phyloP scores from a whole-genome alignment of 2,888 invertebrate genomes.

The Copidosoma aretas region DNA sequence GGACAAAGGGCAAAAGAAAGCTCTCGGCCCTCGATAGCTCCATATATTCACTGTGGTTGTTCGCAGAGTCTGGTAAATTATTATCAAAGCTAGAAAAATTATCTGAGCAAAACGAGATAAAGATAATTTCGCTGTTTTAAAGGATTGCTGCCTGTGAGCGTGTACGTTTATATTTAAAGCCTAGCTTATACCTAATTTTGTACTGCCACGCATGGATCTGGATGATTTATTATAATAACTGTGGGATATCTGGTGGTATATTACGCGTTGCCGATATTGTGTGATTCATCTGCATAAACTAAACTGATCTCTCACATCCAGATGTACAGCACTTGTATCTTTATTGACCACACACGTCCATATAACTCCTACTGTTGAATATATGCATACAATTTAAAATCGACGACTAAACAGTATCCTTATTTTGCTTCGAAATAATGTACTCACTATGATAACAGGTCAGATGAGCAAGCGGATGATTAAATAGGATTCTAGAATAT shows the following conservation, averaged over 20 bases:
- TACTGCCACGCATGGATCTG: slow-evolving; percentile 43
- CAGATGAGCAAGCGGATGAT: too few species aligned
- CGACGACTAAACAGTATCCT: too few species aligned
- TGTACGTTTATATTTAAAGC: slow-evolving; percentile 47
- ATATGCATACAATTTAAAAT: too few species aligned
- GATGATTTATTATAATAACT: slow-evolving; percentile 52
- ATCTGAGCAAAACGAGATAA: slow-evolving; percentile 20
- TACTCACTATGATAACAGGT: too few species aligned
- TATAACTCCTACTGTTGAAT: too few species aligned
- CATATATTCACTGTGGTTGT: neutral
- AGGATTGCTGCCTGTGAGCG: neutral
- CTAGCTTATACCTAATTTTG: slow-evolving; percentile 51
- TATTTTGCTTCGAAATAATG: too few species aligned
- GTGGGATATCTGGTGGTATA: slow-evolving; percentile 25
- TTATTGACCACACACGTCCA: too few species aligned
- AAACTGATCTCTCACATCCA: too few species aligned
- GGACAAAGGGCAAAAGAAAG: slow-evolving; percentile 16
- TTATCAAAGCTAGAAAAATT: slow-evolving; percentile 45
- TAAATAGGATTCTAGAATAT: too few species aligned
- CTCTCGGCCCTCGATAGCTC: neutral
- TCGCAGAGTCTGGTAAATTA: slow-evolving; percentile 49
- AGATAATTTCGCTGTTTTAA: neutral
- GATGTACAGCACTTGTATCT: too few species aligned
- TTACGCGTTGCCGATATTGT: neutral
- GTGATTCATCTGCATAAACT: too few species aligned